Conservation (phyloP, 2,113 vertebrate genomes). For the Crotalus helleri region DNA sequence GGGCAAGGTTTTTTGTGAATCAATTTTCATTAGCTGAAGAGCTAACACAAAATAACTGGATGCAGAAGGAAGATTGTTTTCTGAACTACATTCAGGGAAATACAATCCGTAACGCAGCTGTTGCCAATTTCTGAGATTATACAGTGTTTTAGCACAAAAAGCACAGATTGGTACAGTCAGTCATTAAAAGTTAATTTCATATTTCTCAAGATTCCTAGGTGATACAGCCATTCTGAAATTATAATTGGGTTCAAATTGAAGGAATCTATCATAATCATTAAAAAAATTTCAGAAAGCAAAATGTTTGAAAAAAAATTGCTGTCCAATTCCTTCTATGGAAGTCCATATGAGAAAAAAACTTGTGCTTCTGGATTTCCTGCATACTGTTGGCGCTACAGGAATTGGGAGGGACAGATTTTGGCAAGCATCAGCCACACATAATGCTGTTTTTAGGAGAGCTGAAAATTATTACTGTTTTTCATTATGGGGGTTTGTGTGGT, state of each 20-base stretch:
- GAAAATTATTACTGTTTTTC: not conserved
- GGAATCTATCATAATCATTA: too few relatives aligned
- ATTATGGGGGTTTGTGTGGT: not conserved
- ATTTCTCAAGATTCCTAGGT: not conserved
- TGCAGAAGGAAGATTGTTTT: not conserved
- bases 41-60: not conserved
- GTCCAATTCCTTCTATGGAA: not conserved
- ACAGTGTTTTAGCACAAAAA: not conserved
- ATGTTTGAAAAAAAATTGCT: too few relatives aligned
- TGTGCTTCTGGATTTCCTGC: not conserved
- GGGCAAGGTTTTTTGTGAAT: not conserved
- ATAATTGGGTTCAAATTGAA: not conserved
- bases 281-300: not conserved
- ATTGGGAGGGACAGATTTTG: not conserved
- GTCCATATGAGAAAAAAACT: not conserved
- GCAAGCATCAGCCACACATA: not conserved
- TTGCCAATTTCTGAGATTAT: not conserved
- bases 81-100: not conserved
- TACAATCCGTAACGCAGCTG: not conserved
- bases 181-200: not conserved
- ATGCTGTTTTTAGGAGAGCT: not conserved
- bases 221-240: not conserved
- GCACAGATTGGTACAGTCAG: not conserved
- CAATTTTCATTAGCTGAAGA: slow-evolving; percentile 14
- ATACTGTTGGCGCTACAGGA: not conserved